phyloP scores from a whole-genome alignment of 2,113 vertebrate genomes.

The Etheostoma cragini region DNA sequence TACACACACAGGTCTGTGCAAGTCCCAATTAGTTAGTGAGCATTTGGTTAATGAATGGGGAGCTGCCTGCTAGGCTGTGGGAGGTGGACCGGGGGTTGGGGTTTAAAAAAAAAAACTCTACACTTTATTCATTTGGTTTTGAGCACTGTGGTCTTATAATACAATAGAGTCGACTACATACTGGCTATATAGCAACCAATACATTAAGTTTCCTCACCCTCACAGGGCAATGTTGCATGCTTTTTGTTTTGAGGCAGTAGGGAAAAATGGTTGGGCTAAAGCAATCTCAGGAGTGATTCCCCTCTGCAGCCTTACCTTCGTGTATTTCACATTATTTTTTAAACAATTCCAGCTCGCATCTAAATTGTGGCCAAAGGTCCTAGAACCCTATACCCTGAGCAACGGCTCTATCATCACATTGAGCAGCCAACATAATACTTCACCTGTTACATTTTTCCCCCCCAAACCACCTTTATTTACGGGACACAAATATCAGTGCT shows the following conservation, averaged over 20 bases:
- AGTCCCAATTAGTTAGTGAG: conserved; percentile 42
- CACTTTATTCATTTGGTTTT: conserved; percentile 29
- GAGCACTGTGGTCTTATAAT: conserved; percentile 2
- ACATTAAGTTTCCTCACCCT: conserved; percentile 18
- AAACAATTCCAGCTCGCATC: conserved; percentile 24
- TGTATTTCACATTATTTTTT: conserved; percentile 43
- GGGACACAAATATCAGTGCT: conserved; percentile 16
- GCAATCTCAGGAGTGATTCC: conserved; percentile 30
- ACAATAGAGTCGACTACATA: conserved; percentile 10
- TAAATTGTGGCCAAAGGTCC: conserved; percentile 46
- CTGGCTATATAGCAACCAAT: conserved; percentile 23
- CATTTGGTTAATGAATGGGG: conserved; percentile 48
- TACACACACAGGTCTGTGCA: conserved; percentile 38
- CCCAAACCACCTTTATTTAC: conserved; percentile 48
- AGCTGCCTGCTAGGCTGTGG: conserved; percentile 34
- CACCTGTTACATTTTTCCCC: conserved; percentile 40
- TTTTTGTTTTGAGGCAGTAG: conserved; percentile 26
- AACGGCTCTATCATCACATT: conserved; percentile 25
- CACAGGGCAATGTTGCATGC: conserved; percentile 6
- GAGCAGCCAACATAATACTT: conserved; percentile 30
- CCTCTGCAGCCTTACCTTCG: conserved; percentile 27
- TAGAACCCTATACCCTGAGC: conserved; percentile 3
- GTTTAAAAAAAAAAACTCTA: conserved; percentile 5
- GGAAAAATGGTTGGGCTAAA: not conserved
- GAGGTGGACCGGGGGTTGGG: conserved; percentile 9